Percentiles rank a stretch among this genome's conserved stretches.
Conservation (phyloP, 2,888 invertebrate species). For the Xanthorhoe designata region DNA sequence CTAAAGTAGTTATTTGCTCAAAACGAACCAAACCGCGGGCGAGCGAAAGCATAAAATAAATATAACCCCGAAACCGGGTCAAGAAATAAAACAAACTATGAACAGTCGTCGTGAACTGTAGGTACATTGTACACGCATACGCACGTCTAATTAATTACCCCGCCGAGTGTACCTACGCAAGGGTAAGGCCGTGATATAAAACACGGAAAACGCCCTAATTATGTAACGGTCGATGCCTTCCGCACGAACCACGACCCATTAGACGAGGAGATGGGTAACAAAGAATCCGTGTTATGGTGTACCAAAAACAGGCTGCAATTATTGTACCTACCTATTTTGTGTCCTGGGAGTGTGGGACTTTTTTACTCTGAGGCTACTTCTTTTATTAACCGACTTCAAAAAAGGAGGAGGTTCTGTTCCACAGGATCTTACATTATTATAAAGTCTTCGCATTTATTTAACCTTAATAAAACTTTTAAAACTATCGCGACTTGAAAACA, state of each 20-base stretch:
- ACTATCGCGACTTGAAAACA: too few relatives aligned
- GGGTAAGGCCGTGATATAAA: slow-evolving; percentile 38
- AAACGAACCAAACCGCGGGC: too few relatives aligned
- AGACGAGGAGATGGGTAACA: slow-evolving; percentile 12
- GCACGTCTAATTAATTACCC: slow-evolving; percentile 39
- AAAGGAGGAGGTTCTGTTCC: too few relatives aligned
- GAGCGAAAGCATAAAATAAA: not conserved
- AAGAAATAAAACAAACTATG: slow-evolving; percentile 20
- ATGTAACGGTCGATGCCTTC: slow-evolving; percentile 36
- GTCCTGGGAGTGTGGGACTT: too few relatives aligned
- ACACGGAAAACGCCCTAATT: slow-evolving; percentile 41
- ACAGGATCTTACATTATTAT: too few relatives aligned
- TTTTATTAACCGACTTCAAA: too few relatives aligned
- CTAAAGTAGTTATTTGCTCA: too few relatives aligned
- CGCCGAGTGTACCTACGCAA: slow-evolving; percentile 29
- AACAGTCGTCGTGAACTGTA: slow-evolving; percentile 28
- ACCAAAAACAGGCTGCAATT: not conserved
- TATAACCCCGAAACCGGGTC: not conserved
- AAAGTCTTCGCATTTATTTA: too few relatives aligned
- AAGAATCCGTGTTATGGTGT: slow-evolving; percentile 3
- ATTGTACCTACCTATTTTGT: not conserved
- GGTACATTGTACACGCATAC: slow-evolving; percentile 27
- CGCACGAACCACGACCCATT: slow-evolving; percentile 13
- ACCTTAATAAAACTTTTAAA: too few relatives aligned
- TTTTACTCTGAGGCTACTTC: too few relatives aligned